Percentiles rank a stretch among this genome's conserved stretches.
These are phyloP conservation scores for Lathronympha strigana DNA, from an alignment of 2,888 invertebrate genomes.

Conservation along the genomic window DNA sequence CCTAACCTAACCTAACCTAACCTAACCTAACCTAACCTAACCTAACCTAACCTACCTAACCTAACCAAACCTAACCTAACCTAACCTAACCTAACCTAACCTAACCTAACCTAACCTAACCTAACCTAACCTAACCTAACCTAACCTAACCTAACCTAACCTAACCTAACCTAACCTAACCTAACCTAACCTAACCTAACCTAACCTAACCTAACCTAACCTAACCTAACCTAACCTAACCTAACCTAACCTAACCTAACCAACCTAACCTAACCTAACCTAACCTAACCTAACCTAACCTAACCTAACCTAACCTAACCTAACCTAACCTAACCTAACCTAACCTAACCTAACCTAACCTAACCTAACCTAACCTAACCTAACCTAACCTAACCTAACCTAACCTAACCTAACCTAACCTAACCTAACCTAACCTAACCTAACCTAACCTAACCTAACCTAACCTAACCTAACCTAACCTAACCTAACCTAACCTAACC, in stretches of 20 bases:
- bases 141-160: too few relatives aligned
- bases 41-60: too few relatives aligned
- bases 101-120: too few relatives aligned
- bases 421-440: conserved; percentile 27
- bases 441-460: conserved; percentile 27
- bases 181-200: too few relatives aligned
- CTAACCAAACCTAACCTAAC: too few relatives aligned
- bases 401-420: conserved; percentile 27
- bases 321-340: conserved; percentile 27
- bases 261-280: conserved; percentile 22
- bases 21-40: too few relatives aligned
- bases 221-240: too few relatives aligned
- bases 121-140: too few relatives aligned
- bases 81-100: too few relatives aligned
- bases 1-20: too few relatives aligned
- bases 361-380: conserved; percentile 27
- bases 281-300: conserved; percentile 31
- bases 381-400: conserved; percentile 27
- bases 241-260: conserved; percentile 21
- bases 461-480: conserved; percentile 27
- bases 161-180: too few relatives aligned
- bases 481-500: conserved; percentile 27
- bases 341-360: conserved; percentile 27
- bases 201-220: too few relatives aligned
- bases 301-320: conserved; percentile 33